phyloP scores from a whole-genome alignment of 2,888 invertebrate species.

The Drosophila putrida region DNA sequence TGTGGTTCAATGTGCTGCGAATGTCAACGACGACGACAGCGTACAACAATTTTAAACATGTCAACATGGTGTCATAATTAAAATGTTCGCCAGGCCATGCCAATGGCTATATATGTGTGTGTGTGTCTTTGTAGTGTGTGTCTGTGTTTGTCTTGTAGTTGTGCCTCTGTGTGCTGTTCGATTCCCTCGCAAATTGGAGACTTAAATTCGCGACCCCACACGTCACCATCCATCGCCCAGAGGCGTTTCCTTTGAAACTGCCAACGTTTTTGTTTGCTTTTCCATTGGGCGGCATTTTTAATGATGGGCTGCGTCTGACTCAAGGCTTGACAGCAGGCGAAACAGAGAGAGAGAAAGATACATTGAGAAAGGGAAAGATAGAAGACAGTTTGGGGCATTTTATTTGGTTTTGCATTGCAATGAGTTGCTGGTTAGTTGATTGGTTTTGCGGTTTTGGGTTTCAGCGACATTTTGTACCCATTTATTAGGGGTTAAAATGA shows the following conservation, averaged over 20 bases:
- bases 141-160: constrained; percentile 40
- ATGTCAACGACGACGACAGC: constrained; percentile 47
- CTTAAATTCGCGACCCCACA: constrained; percentile 43
- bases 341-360: not conserved
- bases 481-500: constrained; percentile 32
- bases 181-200: constrained; percentile 60
- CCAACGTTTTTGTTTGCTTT: constrained; percentile 52
- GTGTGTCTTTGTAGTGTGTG: constrained; percentile 31
- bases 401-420: constrained; percentile 8
- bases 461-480: constrained; percentile 32
- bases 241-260: constrained; percentile 55
- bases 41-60: constrained; percentile 76
- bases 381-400: not conserved
- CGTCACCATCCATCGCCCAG: constrained; percentile 33
- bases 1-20: constrained; percentile 73
- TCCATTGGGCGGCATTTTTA: constrained; percentile 58
- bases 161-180: constrained; percentile 41
- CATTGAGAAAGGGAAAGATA: not conserved
- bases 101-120: constrained; percentile 3
- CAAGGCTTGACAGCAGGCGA: not conserved
- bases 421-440: constrained; percentile 59
- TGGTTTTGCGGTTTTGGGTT: constrained; percentile 53
- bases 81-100: constrained; percentile 68
- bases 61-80: constrained; percentile 81
- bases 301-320: constrained; percentile 51